Evolutionary conservation across 2,888 invertebrate species (phyloP), one percentile per base, ranked within the genome.

Genomic region (Adelognathus sp.): DNA sequence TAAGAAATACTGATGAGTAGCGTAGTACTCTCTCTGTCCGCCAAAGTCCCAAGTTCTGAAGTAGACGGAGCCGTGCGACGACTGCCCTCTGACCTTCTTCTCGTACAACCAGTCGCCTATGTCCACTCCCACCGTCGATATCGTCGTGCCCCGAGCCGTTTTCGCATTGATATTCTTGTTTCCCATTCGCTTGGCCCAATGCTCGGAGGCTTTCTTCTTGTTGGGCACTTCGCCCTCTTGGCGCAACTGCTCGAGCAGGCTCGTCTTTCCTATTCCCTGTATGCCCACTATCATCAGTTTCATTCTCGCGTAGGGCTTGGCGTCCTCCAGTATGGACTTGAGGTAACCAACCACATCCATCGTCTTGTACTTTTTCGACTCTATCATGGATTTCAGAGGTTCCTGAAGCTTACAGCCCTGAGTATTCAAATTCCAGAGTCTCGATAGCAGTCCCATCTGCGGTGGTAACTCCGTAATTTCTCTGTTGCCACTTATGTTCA

Each of bases 41-140:
- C 99, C 99, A 92, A 99, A 99, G 92, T 99, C 99, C 99, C 99
- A 99, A 0, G 99, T 99, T 67, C 98, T 93, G 92, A 98, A 98
- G 27, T 97, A 95, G 66, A 98, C 96, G 0, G 98, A 96, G 0
- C 97, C 97, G 87, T 95, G 94, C 0, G 94, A 94, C 0, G 95
- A 94, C 39, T 94, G 94, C 1, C 97, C 95, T 24, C 96, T 93
- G 5, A 95, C 93, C 88, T 96, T 95, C 88, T 97, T 97, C 90
- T 98, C 98, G 90, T 97, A 98, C 21, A 96, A 93, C 97, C 99
- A 98, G 83, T 98, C 97, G 52, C 98, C 97, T 83, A 99, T 98
- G 92, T 99, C 99, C 24, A 99, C 99, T 18, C 99, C 99, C 39
- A 99, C 99, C 0, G 99, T 99, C 0, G 98, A 98, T 91, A 99